Percentiles rank a stretch among this genome's conserved stretches.
These are phyloP conservation scores for Ciconia boyciana DNA, from an alignment of 2,113 vertebrate genomes.

Conservation along the genomic window DNA sequence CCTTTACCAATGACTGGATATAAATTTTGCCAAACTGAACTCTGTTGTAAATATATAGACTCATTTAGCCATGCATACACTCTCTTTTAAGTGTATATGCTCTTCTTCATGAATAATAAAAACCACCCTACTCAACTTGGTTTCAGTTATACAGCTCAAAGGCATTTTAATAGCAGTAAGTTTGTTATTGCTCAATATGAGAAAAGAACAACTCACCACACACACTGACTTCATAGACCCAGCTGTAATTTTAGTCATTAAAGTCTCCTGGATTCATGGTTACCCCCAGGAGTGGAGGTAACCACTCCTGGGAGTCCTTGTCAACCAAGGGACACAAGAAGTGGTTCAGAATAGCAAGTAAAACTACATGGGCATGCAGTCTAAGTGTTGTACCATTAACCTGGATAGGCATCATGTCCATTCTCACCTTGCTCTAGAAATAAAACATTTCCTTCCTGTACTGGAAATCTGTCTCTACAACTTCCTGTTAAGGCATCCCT, in stretches of 20 bases:
- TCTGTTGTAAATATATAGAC: background rate
- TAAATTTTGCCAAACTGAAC: background rate
- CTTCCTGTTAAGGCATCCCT: background rate
- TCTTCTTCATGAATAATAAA: background rate
- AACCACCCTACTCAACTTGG: background rate
- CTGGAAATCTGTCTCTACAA: background rate
- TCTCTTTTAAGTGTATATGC: background rate
- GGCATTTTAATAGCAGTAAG: background rate
- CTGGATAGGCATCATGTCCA: background rate
- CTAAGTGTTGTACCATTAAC: background rate
- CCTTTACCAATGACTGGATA: background rate
- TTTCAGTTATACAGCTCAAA: background rate
- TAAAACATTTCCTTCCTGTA: no score
- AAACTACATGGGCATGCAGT: background rate
- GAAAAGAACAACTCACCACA: background rate
- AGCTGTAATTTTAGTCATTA: no score
- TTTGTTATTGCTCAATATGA: background rate
- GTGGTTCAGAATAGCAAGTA: background rate
- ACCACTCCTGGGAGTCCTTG: background rate
- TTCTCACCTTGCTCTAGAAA: background rate
- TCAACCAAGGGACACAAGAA: background rate
- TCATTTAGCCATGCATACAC: background rate
- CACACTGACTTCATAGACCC: background rate
- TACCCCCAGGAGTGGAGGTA: no score
- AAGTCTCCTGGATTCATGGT: background rate